A percentile compares a stretch with the other conserved stretches of the same genome.
Evolutionary conservation across 1,140 invertebrate species (phyloP).

Genomic region (Drosophila lacertosa): DNA sequence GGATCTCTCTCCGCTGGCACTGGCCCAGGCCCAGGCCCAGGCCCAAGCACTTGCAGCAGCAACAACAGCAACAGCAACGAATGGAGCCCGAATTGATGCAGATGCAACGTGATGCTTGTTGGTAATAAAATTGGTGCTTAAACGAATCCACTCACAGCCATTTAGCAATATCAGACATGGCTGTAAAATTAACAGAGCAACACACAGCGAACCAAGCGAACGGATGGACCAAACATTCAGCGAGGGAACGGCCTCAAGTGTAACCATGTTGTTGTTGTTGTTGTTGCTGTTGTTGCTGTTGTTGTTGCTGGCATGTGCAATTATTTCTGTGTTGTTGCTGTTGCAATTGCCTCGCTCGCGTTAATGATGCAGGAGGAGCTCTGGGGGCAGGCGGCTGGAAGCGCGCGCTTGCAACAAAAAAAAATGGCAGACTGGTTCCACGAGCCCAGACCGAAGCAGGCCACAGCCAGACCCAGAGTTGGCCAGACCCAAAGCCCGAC

Average conservation of each 20-base stretch:
- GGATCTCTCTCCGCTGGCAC: conserved; percentile 63
- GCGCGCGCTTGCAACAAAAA: conserved; percentile 52
- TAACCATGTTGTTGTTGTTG: conserved; percentile 48
- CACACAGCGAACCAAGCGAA: conserved; percentile 55
- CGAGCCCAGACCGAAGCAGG: conserved; percentile 1
- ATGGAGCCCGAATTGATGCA: conserved; percentile 64
- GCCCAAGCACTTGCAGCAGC: conserved; percentile 60
- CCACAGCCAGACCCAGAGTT: neutral
- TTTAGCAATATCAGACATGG: conserved; percentile 84
- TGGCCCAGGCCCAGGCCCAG: conserved; percentile 1
- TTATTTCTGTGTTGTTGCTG: conserved; percentile 71
- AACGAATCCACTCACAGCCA: conserved; percentile 84
- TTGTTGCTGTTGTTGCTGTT: conserved; percentile 37
- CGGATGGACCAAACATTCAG: conserved; percentile 31
- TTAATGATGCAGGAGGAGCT: conserved; percentile 69
- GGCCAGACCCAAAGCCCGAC: conserved; percentile 6
- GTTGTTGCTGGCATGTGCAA: conserved; percentile 56
- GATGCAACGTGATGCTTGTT: conserved; percentile 81
- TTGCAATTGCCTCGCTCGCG: conserved; percentile 56
- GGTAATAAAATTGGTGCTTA: conserved; percentile 84
- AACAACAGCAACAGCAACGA: conserved; percentile 35
- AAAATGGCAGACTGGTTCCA: conserved; percentile 75
- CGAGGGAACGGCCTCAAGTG: conserved; percentile 67
- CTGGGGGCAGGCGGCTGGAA: conserved; percentile 17
- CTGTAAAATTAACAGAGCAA: conserved; percentile 82